Evolutionary conservation across 1,140 invertebrate species (phyloP).

Genomic region (Leptonema lineaticorne): DNA sequence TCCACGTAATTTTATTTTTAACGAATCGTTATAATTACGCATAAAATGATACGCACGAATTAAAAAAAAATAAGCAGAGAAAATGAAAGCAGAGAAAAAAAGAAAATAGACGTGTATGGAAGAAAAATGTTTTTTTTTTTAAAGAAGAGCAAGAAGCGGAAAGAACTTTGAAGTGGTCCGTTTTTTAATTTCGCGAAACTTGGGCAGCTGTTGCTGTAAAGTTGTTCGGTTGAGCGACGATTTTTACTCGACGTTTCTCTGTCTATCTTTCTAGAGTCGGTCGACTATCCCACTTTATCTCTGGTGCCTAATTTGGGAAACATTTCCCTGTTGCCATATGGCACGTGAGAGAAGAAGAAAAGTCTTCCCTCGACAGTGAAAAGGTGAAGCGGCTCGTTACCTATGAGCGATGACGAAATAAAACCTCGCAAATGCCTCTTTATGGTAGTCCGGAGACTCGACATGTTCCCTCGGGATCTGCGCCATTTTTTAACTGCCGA

Average conservation of each 20-base stretch:
- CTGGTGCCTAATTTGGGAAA: slow-evolving; percentile 16
- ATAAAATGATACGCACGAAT: slow-evolving; percentile 10
- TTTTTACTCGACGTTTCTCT: background rate
- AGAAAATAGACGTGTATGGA: too few species aligned
- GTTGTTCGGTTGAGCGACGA: background rate
- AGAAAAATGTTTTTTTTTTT: too few species aligned
- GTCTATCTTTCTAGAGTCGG: too few species aligned
- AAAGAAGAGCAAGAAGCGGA: background rate
- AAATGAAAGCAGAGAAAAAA: background rate
- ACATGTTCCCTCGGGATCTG: slow-evolving; percentile 7
- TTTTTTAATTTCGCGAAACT: slow-evolving; percentile 8
- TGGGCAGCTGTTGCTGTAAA: slow-evolving; percentile 1
- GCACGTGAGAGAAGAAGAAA: background rate
- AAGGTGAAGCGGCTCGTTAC: slow-evolving; percentile 25
- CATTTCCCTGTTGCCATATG: slow-evolving; percentile 15
- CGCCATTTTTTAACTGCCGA: slow-evolving; percentile 26
- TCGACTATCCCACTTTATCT: too few species aligned
- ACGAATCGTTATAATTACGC: background rate
- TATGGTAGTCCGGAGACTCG: slow-evolving; percentile 18
- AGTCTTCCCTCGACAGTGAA: background rate
- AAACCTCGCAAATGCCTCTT: slow-evolving; percentile 32
- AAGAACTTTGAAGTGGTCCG: slow-evolving; percentile 12
- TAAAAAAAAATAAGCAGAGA: background rate
- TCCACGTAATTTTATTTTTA: too few species aligned
- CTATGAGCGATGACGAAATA: slow-evolving; percentile 35